These are phyloP conservation scores for Resseliella maxima DNA, from an alignment of 2,888 invertebrate genomes.

Conservation along the genomic window DNA sequence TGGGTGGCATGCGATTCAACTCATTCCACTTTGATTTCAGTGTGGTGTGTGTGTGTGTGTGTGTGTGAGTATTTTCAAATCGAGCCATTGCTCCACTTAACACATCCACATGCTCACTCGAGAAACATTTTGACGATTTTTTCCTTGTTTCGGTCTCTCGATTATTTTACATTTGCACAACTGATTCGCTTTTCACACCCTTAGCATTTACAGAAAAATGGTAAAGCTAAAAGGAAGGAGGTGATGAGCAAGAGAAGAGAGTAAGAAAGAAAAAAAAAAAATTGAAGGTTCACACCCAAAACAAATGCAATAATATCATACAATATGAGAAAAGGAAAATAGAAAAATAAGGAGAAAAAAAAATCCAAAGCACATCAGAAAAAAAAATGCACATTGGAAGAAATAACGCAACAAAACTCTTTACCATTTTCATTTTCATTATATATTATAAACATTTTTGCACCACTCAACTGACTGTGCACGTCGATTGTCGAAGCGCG, in stretches of 20 bases:
- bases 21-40: background rate
- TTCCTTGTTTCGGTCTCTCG: background rate
- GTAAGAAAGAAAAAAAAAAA: background rate
- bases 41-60: background rate
- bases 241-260: background rate
- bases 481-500: background rate
- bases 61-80: background rate
- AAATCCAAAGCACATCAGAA: background rate
- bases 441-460: slow-evolving; percentile 53
- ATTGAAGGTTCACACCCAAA: slow-evolving; percentile 4
- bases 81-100: slow-evolving; percentile 49
- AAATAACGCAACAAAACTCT: slow-evolving; percentile 53
- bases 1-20: background rate
- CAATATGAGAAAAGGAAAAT: background rate
- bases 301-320: slow-evolving; percentile 37
- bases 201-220: slow-evolving; percentile 28
- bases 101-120: background rate
- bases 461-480: background rate
- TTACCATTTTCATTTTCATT: slow-evolving; percentile 49
- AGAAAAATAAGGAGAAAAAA: background rate
- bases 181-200: slow-evolving; percentile 38
- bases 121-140: background rate
- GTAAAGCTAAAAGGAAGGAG: background rate
- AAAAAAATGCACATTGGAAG: background rate
- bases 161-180: slow-evolving; percentile 51